These are phyloP conservation scores for Butorides virescens DNA, from an alignment of 2,113 vertebrate species.

Conservation along the genomic window DNA sequence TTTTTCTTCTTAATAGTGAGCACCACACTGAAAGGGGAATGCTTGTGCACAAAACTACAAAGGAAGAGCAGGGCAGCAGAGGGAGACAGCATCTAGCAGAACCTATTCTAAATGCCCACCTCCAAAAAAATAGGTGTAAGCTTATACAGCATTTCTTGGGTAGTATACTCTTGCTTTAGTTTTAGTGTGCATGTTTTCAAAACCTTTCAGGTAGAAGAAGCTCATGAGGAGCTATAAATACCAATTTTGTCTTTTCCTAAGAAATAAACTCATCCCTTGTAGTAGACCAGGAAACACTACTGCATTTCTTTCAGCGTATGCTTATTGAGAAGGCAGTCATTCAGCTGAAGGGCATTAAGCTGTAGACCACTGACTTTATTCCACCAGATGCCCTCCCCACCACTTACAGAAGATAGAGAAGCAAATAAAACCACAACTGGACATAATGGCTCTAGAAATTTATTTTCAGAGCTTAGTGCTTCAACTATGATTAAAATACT, in stretches of 20 bases:
- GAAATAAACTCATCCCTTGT: rapidly evolving
- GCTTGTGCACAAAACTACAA: not conserved
- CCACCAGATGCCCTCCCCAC: not conserved
- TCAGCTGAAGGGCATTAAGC: not conserved
- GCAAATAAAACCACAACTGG: not conserved
- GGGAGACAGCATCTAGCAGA: not conserved
- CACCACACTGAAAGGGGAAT: not conserved
- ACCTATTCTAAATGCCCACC: not conserved
- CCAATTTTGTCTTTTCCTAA: not conserved
- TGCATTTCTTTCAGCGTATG: not conserved
- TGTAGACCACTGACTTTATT: not conserved
- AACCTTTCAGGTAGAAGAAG: not conserved
- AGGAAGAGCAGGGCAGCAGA: not conserved
- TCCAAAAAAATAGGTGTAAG: rapidly evolving
- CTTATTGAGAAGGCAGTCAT: not conserved
- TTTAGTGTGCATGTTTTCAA: not conserved
- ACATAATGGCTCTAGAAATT: slow-evolving; percentile 35
- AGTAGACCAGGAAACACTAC: not conserved
- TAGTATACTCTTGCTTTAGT: not conserved
- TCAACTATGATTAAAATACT: slow-evolving; percentile 63
- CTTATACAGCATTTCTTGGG: not conserved
- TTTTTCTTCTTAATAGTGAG: not conserved
- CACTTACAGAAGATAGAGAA: not conserved
- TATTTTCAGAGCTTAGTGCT: slow-evolving; percentile 65
- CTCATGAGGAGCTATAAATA: not conserved